phyloP scores from a whole-genome alignment of 2,797 vertebrate genomes.

The Peromyscus aztecus region DNA sequence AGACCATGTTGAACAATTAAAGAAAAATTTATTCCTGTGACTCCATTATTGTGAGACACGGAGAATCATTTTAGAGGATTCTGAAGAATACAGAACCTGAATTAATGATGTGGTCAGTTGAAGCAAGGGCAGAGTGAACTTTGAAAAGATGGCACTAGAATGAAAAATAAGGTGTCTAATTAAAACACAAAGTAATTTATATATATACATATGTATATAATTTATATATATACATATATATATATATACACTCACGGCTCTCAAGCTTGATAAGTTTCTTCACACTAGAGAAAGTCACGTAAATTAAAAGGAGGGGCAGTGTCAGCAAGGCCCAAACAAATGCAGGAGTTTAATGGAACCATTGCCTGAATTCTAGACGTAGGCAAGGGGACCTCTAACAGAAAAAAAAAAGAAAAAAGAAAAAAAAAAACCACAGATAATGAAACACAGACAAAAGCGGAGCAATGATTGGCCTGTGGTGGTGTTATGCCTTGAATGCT shows the following conservation, averaged over 20 bases:
- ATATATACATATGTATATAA: too few species aligned
- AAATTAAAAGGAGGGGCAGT: neutral
- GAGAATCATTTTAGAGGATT: neutral
- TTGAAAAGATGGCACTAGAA: neutral
- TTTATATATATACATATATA: too few species aligned
- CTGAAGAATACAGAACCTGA: neutral
- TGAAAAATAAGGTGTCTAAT: neutral
- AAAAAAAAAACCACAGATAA: neutral
- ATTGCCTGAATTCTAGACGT: neutral
- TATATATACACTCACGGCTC: neutral
- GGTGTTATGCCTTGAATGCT: neutral
- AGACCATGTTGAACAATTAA: neutral
- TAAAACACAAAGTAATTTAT: neutral
- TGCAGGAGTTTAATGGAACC: neutral
- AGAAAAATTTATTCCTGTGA: neutral
- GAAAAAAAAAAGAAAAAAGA: too few species aligned
- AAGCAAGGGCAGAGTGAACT: neutral
- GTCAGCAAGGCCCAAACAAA: neutral
- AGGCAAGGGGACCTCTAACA: neutral
- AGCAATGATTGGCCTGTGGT: neutral
- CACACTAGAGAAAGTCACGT: neutral
- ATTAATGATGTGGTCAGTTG: neutral
- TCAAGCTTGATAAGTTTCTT: neutral
- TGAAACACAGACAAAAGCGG: neutral
- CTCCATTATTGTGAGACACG: neutral